Percentiles rank a stretch among this genome's conserved stretches.
Conservation (phyloP, 2,797 vertebrate genomes). For the Geotria australis region DNA sequence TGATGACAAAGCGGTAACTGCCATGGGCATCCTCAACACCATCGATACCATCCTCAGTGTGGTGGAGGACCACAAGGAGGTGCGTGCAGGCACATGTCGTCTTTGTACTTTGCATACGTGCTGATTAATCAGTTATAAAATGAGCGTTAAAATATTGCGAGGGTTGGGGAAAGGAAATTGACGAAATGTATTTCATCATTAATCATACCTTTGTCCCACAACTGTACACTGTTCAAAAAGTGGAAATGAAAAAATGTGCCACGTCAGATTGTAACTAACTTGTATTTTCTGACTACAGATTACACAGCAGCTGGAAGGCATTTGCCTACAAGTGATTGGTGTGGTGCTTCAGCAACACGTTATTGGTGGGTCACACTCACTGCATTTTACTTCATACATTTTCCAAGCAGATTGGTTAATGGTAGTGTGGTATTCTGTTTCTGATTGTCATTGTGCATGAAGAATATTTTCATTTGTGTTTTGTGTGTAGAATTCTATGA, state of each 20-base stretch:
- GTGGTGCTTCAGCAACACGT: slow-evolving; percentile 95
- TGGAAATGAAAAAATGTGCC: too few relatives aligned
- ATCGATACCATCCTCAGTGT: slow-evolving; percentile 92
- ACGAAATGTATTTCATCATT: too few relatives aligned
- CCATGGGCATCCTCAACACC: slow-evolving; percentile 97
- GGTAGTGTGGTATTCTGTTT: slow-evolving; percentile 2
- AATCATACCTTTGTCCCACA: too few relatives aligned
- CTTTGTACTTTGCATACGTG: too few relatives aligned
- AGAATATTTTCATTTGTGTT: neutral
- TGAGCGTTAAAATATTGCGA: too few relatives aligned
- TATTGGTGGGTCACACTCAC: slow-evolving; percentile 25
- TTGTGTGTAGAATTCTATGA: slow-evolving; percentile 67
- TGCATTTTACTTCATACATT: neutral
- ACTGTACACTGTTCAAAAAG: too few relatives aligned
- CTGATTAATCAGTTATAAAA: too few relatives aligned
- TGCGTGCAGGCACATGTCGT: slow-evolving; percentile 8
- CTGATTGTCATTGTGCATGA: neutral
- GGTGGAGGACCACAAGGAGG: slow-evolving; percentile 98
- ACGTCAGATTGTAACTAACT: neutral
- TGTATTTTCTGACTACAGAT: slow-evolving; percentile 22
- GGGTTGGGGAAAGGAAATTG: too few relatives aligned
- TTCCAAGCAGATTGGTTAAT: neutral
- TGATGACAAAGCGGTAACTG: slow-evolving; percentile 92
- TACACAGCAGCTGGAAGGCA: slow-evolving; percentile 84
- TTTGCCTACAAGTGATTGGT: slow-evolving; percentile 93